Conservation (phyloP, 2,113 vertebrate species). For the Odobenus rosmarus region DNA sequence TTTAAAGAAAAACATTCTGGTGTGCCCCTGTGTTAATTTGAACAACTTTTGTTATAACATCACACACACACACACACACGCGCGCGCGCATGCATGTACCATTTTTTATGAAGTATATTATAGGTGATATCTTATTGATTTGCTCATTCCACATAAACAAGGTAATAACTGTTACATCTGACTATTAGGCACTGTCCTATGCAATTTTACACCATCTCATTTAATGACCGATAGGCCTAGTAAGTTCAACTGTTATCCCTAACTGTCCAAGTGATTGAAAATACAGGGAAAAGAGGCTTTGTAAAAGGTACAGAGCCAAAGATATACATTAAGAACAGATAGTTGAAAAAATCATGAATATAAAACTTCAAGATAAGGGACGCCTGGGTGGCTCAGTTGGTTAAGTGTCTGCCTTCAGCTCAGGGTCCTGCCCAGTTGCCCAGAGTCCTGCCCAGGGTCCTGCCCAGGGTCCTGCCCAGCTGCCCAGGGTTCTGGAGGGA, state of each 20-base stretch:
- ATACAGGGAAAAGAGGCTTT: neutral
- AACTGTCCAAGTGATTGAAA: neutral
- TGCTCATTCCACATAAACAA: neutral
- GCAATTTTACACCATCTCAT: neutral
- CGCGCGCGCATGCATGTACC: neutral
- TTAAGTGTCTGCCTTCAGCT: too few relatives aligned
- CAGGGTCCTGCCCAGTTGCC: too few relatives aligned
- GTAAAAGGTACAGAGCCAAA: neutral
- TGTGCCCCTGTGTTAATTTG: neutral
- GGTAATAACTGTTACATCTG: neutral
- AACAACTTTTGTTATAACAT: neutral
- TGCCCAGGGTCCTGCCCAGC: too few relatives aligned
- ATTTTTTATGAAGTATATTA: neutral
- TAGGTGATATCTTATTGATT: neutral
- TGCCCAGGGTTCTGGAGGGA: too few relatives aligned
- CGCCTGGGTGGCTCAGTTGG: too few relatives aligned
- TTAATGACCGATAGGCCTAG: neutral
- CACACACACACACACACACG: neutral
- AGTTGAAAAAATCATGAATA: neutral
- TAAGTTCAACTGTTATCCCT: neutral
- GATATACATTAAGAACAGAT: neutral
- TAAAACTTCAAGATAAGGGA: neutral
- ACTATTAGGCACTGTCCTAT: neutral
- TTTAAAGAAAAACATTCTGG: neutral
- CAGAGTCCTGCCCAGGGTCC: too few relatives aligned